Evolutionary conservation across 2,888 invertebrate genomes (phyloP).

Genomic region (Oscheius sp.): DNA sequence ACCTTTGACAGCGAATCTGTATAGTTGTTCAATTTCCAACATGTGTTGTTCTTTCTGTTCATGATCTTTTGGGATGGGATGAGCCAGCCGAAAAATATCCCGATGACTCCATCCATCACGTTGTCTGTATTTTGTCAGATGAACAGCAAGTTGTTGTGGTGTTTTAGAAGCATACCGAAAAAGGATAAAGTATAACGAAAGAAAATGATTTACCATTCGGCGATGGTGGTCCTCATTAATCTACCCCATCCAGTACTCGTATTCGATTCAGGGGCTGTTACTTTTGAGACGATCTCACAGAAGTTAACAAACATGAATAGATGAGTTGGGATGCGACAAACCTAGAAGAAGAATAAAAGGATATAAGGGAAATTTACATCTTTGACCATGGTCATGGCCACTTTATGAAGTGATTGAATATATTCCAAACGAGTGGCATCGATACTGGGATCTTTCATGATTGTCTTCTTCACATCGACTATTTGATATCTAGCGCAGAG

Average conservation of each 20-base stretch:
- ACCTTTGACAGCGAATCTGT: slow-evolving; percentile 58
- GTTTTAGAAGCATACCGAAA: slow-evolving; percentile 73
- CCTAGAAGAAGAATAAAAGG: slow-evolving; percentile 67
- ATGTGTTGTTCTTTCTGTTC: background rate
- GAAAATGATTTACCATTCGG: slow-evolving; percentile 76
- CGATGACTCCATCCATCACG: slow-evolving; percentile 79
- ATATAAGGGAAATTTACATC: background rate
- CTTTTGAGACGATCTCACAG: slow-evolving; percentile 73
- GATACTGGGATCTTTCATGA: background rate
- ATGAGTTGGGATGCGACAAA: slow-evolving; percentile 78
- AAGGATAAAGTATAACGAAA: background rate
- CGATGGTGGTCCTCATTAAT: slow-evolving; percentile 78
- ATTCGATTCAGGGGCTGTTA: slow-evolving; percentile 26
- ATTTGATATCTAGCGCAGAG: slow-evolving; percentile 74
- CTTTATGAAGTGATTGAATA: background rate
- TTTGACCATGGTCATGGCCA: background rate
- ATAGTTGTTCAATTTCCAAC: slow-evolving; percentile 59
- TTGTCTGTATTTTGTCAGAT: slow-evolving; percentile 77
- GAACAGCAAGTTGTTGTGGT: slow-evolving; percentile 77
- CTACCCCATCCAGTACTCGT: slow-evolving; percentile 75
- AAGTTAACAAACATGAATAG: slow-evolving; percentile 78
- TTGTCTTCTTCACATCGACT: background rate
- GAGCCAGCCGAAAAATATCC: slow-evolving; percentile 76
- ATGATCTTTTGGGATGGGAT: slow-evolving; percentile 47
- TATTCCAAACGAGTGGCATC: background rate